These are phyloP conservation scores for Calidris pugnax DNA, from an alignment of 2,113 vertebrate species.

Conservation along the genomic window DNA sequence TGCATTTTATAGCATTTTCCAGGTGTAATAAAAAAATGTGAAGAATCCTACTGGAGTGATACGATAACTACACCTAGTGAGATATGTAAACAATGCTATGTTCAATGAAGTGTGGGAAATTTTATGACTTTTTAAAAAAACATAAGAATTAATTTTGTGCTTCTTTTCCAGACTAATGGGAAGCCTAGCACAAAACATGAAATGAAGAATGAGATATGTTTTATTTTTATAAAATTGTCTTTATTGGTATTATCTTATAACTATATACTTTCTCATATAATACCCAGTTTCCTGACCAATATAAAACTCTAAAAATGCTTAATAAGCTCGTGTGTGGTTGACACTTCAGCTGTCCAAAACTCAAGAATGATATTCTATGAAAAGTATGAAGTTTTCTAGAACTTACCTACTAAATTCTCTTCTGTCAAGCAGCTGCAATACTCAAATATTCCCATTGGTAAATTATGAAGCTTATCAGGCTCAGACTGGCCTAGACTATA, in stretches of 20 bases:
- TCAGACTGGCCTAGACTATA: neutral
- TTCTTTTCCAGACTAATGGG: neutral
- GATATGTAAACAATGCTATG: neutral
- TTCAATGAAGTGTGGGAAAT: neutral
- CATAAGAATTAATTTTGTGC: neutral
- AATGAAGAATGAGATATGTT: neutral
- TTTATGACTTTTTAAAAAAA: neutral
- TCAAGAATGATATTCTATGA: neutral
- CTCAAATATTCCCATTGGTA: neutral
- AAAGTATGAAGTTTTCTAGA: neutral
- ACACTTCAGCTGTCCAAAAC: neutral
- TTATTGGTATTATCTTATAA: neutral
- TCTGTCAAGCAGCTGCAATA: neutral
- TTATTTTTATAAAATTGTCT: neutral
- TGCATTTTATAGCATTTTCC: neutral
- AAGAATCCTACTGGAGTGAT: neutral
- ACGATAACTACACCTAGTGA: neutral
- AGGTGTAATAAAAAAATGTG: neutral
- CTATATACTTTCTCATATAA: neutral
- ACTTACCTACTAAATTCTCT: neutral
- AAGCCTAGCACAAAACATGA: neutral
- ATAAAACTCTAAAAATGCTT: neutral
- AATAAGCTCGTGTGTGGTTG: neutral
- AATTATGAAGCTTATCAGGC: neutral
- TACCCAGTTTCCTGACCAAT: neutral